Evolutionary conservation across 2,797 vertebrate species (phyloP).

Genomic region (Valencia hispanica): DNA sequence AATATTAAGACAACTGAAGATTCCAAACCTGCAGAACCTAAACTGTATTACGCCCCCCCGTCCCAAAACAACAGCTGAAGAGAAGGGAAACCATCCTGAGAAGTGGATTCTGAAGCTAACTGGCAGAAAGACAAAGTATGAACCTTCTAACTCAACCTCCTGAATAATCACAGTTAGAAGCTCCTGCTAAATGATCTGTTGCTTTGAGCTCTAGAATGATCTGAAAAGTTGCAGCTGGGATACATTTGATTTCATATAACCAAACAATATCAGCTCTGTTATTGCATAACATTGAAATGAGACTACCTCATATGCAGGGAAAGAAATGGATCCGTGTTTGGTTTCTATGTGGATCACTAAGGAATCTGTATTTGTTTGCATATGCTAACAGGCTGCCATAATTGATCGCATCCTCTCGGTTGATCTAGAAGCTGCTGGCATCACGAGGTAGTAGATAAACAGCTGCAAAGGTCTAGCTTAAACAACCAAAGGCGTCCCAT

Average conservation of each 20-base stretch:
- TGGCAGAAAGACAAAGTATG: slow-evolving; percentile 83
- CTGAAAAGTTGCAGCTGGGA: slow-evolving; percentile 53
- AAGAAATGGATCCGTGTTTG: slow-evolving; percentile 66
- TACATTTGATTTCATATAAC: slow-evolving; percentile 47
- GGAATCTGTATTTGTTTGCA: slow-evolving; percentile 37
- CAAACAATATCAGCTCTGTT: slow-evolving; percentile 70
- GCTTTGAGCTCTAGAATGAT: slow-evolving; percentile 66
- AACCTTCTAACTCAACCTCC: slow-evolving; percentile 48
- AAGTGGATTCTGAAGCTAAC: slow-evolving; percentile 91
- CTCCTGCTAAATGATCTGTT: slow-evolving; percentile 71
- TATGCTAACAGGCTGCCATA: neutral
- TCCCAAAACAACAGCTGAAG: slow-evolving; percentile 52
- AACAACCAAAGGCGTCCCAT: slow-evolving; percentile 48
- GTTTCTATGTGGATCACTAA: slow-evolving; percentile 67
- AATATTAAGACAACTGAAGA: neutral
- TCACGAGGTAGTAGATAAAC: slow-evolving; percentile 80
- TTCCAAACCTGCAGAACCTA: slow-evolving; percentile 33
- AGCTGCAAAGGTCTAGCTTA: slow-evolving; percentile 63
- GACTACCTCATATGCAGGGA: slow-evolving; percentile 68
- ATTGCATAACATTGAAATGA: slow-evolving; percentile 77
- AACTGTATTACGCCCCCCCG: neutral
- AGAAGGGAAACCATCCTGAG: slow-evolving; percentile 87
- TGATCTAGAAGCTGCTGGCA: slow-evolving; percentile 53
- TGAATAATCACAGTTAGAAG: slow-evolving; percentile 51
- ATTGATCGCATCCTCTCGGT: neutral